Conservation (phyloP, 2,888 invertebrate genomes). For the Eurois occulta region DNA sequence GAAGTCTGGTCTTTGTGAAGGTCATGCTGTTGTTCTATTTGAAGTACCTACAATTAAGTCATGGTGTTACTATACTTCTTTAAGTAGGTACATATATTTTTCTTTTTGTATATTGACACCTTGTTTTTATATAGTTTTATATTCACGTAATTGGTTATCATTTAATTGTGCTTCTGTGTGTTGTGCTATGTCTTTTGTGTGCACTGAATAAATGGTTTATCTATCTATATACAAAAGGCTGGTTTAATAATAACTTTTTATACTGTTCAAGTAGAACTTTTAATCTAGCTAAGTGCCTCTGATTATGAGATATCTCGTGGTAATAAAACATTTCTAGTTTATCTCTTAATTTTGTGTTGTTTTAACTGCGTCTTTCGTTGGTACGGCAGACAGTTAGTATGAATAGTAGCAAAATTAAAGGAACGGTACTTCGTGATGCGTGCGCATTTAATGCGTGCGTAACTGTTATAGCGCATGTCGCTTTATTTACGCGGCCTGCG, state of each 20-base stretch:
- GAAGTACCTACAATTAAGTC: too few relatives aligned
- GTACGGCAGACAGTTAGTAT: constrained; percentile 41
- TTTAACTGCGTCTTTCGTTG: constrained; percentile 24
- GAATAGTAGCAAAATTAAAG: constrained; percentile 51
- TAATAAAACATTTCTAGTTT: constrained; percentile 12
- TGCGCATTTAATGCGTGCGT: constrained; percentile 51
- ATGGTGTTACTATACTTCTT: too few relatives aligned
- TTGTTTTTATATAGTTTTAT: too few relatives aligned
- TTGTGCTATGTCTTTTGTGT: too few relatives aligned
- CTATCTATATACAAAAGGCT: too few relatives aligned
- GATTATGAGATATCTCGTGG: constrained; percentile 34
- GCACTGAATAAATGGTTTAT: too few relatives aligned
- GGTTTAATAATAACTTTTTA: constrained; percentile 10
- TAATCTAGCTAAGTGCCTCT: neutral
- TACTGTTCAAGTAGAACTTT: neutral
- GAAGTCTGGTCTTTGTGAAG: constrained; percentile 35
- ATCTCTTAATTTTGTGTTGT: constrained; percentile 27
- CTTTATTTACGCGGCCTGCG: constrained; percentile 69
- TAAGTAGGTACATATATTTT: too few relatives aligned
- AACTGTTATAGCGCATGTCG: constrained; percentile 66
- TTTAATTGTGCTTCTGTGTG: too few relatives aligned
- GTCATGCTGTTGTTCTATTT: constrained; percentile 19
- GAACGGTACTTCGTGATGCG: constrained; percentile 46
- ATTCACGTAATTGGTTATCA: too few relatives aligned
- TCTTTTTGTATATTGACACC: too few relatives aligned